phyloP scores from a whole-genome alignment of 1,140 invertebrate genomes.

The Hormaphis cornu region DNA sequence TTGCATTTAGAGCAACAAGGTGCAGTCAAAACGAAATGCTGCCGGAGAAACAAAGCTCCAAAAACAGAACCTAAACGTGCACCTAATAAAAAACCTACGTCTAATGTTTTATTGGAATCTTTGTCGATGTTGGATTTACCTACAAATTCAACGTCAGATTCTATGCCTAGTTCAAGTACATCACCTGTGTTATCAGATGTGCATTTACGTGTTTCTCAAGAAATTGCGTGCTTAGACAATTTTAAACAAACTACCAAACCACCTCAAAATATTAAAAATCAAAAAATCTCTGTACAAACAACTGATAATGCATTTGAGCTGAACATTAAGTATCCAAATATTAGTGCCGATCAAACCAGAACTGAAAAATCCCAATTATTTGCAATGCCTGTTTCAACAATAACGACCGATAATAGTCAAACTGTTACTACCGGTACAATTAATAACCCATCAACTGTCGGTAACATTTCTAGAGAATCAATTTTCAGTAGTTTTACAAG shows the following conservation, averaged over 20 bases:
- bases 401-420: neutral
- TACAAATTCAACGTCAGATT: conserved; percentile 15
- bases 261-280: neutral
- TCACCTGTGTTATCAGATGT: conserved; percentile 4
- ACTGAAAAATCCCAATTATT: neutral
- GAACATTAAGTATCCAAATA: neutral
- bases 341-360: neutral
- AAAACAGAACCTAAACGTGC: conserved; percentile 42
- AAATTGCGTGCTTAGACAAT: neutral
- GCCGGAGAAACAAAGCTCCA: conserved; percentile 45
- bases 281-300: conserved; percentile 7
- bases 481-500: neutral
- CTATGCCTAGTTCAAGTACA: conserved; percentile 15
- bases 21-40: conserved; percentile 34
- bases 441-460: neutral
- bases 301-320: conserved; percentile 15
- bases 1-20: conserved; percentile 51
- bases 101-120: conserved; percentile 2
- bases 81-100: conserved; percentile 14
- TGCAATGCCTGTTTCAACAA: neutral
- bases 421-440: neutral
- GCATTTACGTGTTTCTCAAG: neutral
- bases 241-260: neutral
- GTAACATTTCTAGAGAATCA: neutral
- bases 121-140: conserved; percentile 16